These are phyloP conservation scores for Eulacestoma nigropectus DNA, from an alignment of 2,113 vertebrate species.

Conservation along the genomic window DNA sequence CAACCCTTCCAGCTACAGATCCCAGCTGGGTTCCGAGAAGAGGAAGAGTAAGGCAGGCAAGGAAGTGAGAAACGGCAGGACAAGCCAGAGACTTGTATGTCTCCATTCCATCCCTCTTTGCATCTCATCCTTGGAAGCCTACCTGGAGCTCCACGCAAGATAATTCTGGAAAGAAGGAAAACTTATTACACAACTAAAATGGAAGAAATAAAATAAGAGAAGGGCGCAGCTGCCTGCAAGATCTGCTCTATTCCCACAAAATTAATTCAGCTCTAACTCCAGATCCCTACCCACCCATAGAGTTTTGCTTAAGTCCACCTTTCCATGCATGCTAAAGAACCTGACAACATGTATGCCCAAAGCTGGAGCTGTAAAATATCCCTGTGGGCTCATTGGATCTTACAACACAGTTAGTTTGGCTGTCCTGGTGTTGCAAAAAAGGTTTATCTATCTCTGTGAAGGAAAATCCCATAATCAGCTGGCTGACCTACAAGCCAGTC, in stretches of 20 bases:
- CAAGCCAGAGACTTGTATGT: not conserved
- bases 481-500: not conserved
- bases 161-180: not conserved
- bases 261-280: not conserved
- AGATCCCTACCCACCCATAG: not conserved
- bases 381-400: not conserved
- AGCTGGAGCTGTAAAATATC: not conserved
- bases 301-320: not conserved
- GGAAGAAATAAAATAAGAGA: not conserved
- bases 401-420: not conserved
- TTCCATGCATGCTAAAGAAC: not conserved
- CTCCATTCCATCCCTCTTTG: not conserved
- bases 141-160: not conserved
- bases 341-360: not conserved
- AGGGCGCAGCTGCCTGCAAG: not conserved
- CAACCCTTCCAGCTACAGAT: not conserved
- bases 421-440: not conserved
- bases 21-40: not conserved
- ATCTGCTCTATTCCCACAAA: not conserved
- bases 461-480: not conserved
- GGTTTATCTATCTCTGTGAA: not conserved
- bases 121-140: not conserved
- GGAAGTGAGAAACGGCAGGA: not conserved
- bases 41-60: not conserved
- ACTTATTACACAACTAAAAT: not conserved